Evolutionary conservation across 1,140 invertebrate genomes (phyloP).

Genomic region (Leucophenga varia): DNA sequence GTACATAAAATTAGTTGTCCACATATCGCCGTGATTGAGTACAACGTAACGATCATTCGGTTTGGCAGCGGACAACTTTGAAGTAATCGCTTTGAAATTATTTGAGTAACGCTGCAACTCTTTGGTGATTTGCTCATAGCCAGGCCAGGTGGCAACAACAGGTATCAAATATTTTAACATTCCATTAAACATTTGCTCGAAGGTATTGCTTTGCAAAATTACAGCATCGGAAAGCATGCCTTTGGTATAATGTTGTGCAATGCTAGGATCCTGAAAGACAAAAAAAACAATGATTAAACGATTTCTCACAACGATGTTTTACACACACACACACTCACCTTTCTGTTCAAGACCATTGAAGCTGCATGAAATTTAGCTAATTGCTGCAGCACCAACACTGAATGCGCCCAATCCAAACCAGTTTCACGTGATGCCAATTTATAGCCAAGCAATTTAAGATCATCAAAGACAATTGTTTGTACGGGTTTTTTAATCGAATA

Average conservation of each 20-base stretch:
- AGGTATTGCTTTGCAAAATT: conserved; percentile 31
- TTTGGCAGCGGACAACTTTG: conserved; percentile 36
- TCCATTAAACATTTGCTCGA: conserved; percentile 34
- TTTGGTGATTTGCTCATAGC: conserved; percentile 34
- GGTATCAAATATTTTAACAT: conserved; percentile 39
- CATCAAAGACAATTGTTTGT: conserved; percentile 47
- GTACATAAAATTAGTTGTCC: conserved; percentile 70
- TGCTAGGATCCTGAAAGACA: conserved; percentile 34
- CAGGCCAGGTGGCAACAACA: conserved; percentile 27
- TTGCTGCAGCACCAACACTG: conserved; percentile 35
- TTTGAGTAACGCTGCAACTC: conserved; percentile 54
- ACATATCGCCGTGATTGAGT: conserved; percentile 67
- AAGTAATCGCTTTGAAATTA: conserved; percentile 54
- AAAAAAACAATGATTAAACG: not conserved
- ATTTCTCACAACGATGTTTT: too few species aligned
- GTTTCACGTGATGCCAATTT: conserved; percentile 34
- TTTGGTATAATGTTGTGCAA: conserved; percentile 28
- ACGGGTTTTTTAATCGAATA: conserved; percentile 41
- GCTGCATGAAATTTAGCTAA: conserved; percentile 48
- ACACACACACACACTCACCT: too few species aligned
- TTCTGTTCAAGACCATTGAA: conserved; percentile 46
- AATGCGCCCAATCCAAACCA: conserved; percentile 43
- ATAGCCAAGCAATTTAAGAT: conserved; percentile 41
- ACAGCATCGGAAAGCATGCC: conserved; percentile 42
- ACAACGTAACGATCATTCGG: conserved; percentile 53